These are phyloP conservation scores for Rachycentron canadum DNA, from an alignment of 2,797 vertebrate species.

Conservation along the genomic window DNA sequence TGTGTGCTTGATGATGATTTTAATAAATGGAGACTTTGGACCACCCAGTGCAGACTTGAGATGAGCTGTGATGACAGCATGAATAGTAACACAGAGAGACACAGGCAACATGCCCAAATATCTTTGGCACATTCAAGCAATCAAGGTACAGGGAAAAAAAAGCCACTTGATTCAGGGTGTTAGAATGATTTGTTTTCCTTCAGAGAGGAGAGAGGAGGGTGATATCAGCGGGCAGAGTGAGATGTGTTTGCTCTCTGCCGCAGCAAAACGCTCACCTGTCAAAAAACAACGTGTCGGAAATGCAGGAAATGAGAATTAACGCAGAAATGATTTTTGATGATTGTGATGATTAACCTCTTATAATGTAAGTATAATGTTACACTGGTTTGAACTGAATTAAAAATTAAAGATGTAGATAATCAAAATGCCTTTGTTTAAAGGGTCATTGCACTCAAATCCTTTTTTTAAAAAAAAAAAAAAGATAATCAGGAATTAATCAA, in stretches of 20 bases:
- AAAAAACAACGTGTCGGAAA: neutral
- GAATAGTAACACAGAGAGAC: constrained; percentile 58
- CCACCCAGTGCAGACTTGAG: constrained; percentile 17
- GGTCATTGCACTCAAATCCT: neutral
- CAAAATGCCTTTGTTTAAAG: neutral
- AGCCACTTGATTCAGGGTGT: constrained; percentile 36
- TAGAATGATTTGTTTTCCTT: constrained; percentile 43
- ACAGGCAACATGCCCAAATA: constrained; percentile 40
- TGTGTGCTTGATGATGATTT: constrained; percentile 21
- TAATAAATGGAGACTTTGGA: constrained; percentile 28
- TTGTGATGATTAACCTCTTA: neutral
- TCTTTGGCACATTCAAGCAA: constrained; percentile 55
- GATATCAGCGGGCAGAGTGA: constrained; percentile 26
- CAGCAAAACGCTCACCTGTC: constrained; percentile 32
- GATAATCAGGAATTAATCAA: no score
- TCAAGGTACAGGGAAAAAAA: constrained; percentile 40
- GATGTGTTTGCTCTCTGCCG: constrained; percentile 28
- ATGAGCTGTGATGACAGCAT: constrained; percentile 37
- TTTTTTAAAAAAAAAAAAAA: no score
- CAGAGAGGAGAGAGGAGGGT: constrained; percentile 29
- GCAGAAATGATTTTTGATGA: neutral
- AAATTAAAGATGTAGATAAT: neutral
- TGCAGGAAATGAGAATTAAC: neutral
- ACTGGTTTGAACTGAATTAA: neutral
- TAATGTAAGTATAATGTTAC: neutral